Evolutionary conservation across 2,888 invertebrate species (phyloP).

Genomic region (Sphinx pinastri): DNA sequence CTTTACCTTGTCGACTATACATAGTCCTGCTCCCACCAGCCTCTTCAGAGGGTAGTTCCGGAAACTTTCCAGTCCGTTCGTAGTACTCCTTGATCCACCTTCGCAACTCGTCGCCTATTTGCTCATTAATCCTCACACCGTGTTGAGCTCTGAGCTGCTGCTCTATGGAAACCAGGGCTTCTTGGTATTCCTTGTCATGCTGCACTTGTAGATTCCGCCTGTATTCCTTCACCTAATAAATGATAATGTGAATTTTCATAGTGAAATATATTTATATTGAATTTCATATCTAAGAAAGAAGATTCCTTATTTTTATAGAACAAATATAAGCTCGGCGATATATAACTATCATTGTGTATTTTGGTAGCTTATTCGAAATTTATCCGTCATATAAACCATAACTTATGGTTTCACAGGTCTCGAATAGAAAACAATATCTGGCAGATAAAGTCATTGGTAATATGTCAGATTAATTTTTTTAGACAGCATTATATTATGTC

Average conservation of each 20-base stretch:
- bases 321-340: too few relatives aligned
- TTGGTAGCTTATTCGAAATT: too few relatives aligned
- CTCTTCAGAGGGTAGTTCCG: slow-evolving; percentile 96
- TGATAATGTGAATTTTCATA: background rate
- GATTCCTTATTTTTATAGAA: too few relatives aligned
- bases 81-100: slow-evolving; percentile 94
- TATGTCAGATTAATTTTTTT: too few relatives aligned
- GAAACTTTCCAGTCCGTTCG: slow-evolving; percentile 92
- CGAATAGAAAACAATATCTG: too few relatives aligned
- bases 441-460: too few relatives aligned
- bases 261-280: background rate
- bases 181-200: slow-evolving; percentile 87
- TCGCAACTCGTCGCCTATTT: slow-evolving; percentile 93
- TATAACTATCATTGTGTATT: too few relatives aligned
- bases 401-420: too few relatives aligned
- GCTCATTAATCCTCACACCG: slow-evolving; percentile 91
- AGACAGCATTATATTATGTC: too few relatives aligned
- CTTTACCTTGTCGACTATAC: slow-evolving; percentile 89
- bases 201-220: slow-evolving; percentile 87
- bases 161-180: slow-evolving; percentile 85
- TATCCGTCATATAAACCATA: too few relatives aligned
- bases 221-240: slow-evolving; percentile 71
- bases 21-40: slow-evolving; percentile 94
- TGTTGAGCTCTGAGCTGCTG: slow-evolving; percentile 88
- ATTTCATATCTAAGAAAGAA: too few relatives aligned